Evolutionary conservation across 2,797 vertebrate genomes (phyloP).

Genomic region (Heteromormyrus szaboi): DNA sequence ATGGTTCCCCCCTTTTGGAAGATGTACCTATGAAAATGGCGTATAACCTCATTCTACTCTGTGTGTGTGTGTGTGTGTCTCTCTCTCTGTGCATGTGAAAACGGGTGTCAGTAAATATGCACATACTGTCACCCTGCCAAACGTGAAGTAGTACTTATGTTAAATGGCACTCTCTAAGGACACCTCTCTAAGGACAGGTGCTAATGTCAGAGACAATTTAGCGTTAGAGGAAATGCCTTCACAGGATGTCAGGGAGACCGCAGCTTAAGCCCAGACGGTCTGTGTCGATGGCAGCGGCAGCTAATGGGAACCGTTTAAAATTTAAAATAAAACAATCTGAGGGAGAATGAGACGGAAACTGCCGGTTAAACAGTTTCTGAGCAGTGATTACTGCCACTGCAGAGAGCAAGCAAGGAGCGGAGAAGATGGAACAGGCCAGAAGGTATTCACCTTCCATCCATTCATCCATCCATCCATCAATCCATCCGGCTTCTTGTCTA

Average conservation of each 20-base stretch:
- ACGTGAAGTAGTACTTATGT: not conserved
- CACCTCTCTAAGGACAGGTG: not conserved
- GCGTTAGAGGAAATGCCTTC: not conserved
- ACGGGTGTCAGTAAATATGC: not conserved
- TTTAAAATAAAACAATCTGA: not conserved
- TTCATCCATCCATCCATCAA: not conserved
- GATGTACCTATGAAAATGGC: not conserved
- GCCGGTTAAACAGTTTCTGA: not conserved
- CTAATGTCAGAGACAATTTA: not conserved
- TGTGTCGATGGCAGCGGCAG: not conserved
- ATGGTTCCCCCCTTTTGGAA: not conserved
- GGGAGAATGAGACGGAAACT: not conserved
- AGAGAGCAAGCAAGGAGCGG: not conserved
- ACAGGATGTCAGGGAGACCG: not conserved
- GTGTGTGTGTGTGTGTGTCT: slow-evolving; percentile 12
- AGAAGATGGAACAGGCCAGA: not conserved
- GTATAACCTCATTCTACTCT: not conserved
- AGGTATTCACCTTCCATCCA: not conserved
- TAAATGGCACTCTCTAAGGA: not conserved
- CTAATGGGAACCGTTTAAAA: not conserved
- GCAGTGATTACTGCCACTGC: not conserved
- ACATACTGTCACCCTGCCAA: not conserved
- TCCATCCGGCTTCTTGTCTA: not conserved
- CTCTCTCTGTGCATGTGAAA: no score
- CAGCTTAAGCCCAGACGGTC: not conserved